Conservation (phyloP, 2,797 vertebrate species). For the Eulemur coronatus region DNA sequence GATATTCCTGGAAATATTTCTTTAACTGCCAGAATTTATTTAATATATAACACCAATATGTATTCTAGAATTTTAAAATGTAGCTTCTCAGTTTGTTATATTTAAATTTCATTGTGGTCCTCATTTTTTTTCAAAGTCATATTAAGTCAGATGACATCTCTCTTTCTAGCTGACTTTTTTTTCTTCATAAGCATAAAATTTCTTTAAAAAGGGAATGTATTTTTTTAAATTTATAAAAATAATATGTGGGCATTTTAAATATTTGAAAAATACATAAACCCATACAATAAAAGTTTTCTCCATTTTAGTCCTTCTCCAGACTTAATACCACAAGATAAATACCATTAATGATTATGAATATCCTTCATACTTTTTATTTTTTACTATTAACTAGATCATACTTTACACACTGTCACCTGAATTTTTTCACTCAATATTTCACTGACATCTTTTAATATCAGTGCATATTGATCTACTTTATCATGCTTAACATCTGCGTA, state of each 20-base stretch:
- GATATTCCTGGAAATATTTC: constrained; percentile 14
- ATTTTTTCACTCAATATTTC: background rate
- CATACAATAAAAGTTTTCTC: background rate
- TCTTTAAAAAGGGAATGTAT: background rate
- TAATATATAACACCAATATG: background rate
- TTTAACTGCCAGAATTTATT: constrained; percentile 10
- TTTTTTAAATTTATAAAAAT: constrained; percentile 5
- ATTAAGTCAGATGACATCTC: background rate
- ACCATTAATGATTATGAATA: background rate
- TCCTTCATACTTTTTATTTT: background rate
- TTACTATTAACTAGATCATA: background rate
- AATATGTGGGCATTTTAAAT: constrained; percentile 18
- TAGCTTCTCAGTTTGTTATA: background rate
- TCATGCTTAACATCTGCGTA: background rate
- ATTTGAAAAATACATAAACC: background rate
- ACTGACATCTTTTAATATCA: background rate
- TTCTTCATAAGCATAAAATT: background rate
- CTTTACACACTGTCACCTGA: background rate
- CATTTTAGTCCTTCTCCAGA: background rate
- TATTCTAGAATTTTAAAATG: constrained; percentile 27
- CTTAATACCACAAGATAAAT: background rate
- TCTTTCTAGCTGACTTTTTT: background rate
- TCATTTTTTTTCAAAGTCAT: background rate
- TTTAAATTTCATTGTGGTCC: constrained; percentile 7
- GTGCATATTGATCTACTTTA: background rate